Conservation (phyloP, 2,113 vertebrate genomes). For the Alaudala cheleensis region DNA sequence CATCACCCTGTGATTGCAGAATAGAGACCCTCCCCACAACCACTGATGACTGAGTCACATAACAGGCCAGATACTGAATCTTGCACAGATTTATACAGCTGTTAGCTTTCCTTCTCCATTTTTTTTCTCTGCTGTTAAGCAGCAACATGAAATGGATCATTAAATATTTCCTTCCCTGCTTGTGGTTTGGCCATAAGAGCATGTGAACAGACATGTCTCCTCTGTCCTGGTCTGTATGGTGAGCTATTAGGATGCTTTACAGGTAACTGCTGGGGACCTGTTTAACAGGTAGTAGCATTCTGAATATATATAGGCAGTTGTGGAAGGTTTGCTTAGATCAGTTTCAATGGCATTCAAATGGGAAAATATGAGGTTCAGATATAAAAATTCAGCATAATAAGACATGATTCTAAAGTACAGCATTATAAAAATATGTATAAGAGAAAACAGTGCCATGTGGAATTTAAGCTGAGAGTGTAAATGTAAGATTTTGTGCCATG, state of each 20-base stretch:
- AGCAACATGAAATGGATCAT: neutral
- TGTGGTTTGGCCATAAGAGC: neutral
- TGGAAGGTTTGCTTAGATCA: neutral
- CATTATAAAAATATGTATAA: neutral
- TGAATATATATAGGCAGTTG: neutral
- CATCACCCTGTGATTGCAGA: neutral
- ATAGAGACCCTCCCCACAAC: neutral
- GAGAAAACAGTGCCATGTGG: neutral
- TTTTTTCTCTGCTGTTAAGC: neutral
- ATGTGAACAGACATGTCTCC: neutral
- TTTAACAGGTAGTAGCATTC: neutral
- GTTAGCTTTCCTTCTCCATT: neutral
- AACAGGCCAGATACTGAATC: neutral
- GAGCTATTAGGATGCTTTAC: neutral
- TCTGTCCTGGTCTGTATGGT: neutral
- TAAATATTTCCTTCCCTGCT: neutral
- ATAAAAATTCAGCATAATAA: neutral
- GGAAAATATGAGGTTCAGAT: neutral
- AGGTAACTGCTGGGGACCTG: neutral
- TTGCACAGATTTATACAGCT: neutral
- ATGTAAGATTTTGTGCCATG: neutral
- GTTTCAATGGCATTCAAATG: neutral
- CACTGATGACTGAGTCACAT: fast-evolving
- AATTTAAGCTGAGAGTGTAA: neutral
- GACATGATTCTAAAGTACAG: neutral